phyloP scores from a whole-genome alignment of 2,797 vertebrate genomes.

The Arnoldichthys spilopterus region DNA sequence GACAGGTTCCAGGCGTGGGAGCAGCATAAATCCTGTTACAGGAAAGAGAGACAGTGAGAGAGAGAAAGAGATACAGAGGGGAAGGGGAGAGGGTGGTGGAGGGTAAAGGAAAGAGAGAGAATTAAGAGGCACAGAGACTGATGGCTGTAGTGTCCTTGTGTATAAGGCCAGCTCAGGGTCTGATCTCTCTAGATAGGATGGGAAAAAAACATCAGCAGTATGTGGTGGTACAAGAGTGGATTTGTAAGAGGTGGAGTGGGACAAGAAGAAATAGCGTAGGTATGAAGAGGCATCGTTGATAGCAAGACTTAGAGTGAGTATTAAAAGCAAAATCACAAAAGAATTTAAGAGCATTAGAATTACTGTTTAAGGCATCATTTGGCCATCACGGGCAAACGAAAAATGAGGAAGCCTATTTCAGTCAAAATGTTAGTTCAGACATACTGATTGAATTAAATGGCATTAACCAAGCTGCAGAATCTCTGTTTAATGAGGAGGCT shows the following conservation, averaged over 20 bases:
- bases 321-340: conserved; percentile 10
- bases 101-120: conserved; percentile 1
- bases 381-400: background rate
- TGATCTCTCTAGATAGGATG: conserved; percentile 32
- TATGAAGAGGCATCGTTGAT: background rate
- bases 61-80: background rate
- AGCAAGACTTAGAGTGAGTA: background rate
- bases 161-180: conserved; percentile 36
- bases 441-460: background rate
- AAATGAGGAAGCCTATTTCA: background rate
- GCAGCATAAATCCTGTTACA: conserved; percentile 40
- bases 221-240: conserved; percentile 13
- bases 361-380: background rate
- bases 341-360: conserved; percentile 19
- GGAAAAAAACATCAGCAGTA: background rate
- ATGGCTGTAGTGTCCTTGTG: conserved; percentile 43
- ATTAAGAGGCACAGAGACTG: conserved; percentile 1
- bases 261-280: background rate
- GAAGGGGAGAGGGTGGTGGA: background rate
- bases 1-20: conserved; percentile 39
- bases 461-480: too few species aligned
- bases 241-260: conserved; percentile 13
- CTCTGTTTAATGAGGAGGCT: too few species aligned
- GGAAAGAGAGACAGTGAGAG: conserved; percentile 4
- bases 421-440: background rate